Base-by-base conservation (phyloP, 2,797 vertebrate genomes). In the Micromesistius poutassou region DNA sequence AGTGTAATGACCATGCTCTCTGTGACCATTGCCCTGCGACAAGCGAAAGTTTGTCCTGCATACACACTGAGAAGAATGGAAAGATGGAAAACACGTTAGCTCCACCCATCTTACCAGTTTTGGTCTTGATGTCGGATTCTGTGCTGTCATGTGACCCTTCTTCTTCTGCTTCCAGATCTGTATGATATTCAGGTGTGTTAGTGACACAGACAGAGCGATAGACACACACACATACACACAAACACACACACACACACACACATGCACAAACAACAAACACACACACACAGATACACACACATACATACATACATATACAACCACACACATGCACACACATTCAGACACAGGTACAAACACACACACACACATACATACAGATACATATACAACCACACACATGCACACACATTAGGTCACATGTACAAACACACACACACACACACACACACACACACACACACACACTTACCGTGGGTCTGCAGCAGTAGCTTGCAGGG, bases 401-500 rank as follows among this genome's bases (percentile, higher is more conserved):
- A 62, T 6, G 22, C 22, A 62, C 22, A 62, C 55, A 62, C 22
- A 71, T 28, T n/a, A n/a, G n/a, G n/a, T n/a, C n/a, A n/a, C n/a
- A n/a, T n/a, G n/a, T n/a, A n/a, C n/a, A n/a, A n/a, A 31, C 40
- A 72, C 42, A 35, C 4, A 72, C 74, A 72, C 16, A 66, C 30
- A 75, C 16, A 40, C 72, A 74, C n/a, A 74, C 35, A 33, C 36
- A 74, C 62, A 68, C 1, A 30, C 25, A 36, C 50, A 66, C 30
- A 25, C 25, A 30, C 36, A 4, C 6, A 19, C 38, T 30, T 91
- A 97, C 97, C 96, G 72, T 84, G 78, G 33, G 81, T 78, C 33
- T 93, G 94, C 72, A 98, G 95, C 80, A 85, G 5, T 38, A 98
- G 89, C 81, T 78, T 95, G 92, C 96, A 96, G 84, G 97, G 96